Evolutionary conservation across 2,113 vertebrate genomes (phyloP).

Genomic region (Micronycteris hirsuta): DNA sequence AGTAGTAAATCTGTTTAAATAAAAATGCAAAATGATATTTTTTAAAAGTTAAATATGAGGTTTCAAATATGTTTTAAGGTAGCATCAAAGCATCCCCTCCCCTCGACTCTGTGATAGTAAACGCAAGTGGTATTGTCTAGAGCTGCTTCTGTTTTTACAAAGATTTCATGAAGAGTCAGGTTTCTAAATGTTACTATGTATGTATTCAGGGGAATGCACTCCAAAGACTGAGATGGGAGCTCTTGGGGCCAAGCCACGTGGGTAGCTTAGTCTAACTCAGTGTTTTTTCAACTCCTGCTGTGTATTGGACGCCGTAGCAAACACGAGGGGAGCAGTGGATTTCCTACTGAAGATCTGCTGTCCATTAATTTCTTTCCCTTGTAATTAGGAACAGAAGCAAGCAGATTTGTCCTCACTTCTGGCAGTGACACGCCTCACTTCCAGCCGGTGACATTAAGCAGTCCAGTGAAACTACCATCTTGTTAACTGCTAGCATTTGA

Average conservation of each 20-base stretch:
- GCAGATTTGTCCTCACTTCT: background rate
- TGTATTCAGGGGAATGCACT: background rate
- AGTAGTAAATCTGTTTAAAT: background rate
- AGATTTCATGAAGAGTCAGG: background rate
- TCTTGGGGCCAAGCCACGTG: background rate
- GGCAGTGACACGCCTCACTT: background rate
- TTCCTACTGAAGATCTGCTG: constrained; percentile 31
- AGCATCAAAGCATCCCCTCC: background rate
- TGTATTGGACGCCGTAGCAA: background rate
- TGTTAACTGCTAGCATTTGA: background rate
- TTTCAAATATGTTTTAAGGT: background rate
- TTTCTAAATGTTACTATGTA: background rate
- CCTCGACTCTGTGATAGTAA: background rate
- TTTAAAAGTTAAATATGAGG: background rate
- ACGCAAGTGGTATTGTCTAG: background rate
- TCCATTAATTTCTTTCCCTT: constrained; percentile 28
- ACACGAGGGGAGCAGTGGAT: background rate
- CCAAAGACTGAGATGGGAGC: background rate
- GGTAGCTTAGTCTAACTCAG: background rate
- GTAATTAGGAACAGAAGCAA: constrained; percentile 39
- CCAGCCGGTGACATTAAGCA: background rate
- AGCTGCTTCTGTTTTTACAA: background rate
- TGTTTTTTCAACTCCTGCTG: background rate
- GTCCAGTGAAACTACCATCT: background rate
- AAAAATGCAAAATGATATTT: background rate